A percentile compares a stretch with the other conserved stretches of the same genome.
Conservation (phyloP, 1,140 invertebrate species). For the Lanistes nyassanus region DNA sequence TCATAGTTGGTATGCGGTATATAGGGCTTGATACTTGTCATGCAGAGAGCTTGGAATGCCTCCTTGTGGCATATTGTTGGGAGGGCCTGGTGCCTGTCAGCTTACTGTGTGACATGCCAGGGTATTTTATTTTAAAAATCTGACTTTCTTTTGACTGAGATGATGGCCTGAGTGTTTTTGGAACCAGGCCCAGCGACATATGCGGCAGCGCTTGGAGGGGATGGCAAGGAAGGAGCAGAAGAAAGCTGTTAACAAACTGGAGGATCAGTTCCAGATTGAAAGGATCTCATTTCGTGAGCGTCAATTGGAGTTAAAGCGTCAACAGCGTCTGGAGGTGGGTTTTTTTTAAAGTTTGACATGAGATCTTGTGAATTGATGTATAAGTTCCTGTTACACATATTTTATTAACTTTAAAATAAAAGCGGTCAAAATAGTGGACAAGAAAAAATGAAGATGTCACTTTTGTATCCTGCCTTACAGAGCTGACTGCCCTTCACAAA, state of each 20-base stretch:
- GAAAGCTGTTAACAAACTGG: slow-evolving; percentile 40
- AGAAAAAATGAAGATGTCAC: not conserved
- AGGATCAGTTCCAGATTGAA: slow-evolving; percentile 45
- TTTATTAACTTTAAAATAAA: too few species aligned
- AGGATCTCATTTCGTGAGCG: slow-evolving; percentile 47
- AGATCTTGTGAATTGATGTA: not conserved
- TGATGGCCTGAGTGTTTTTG: too few species aligned
- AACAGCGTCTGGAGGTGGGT: slow-evolving; percentile 53
- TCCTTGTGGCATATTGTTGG: too few species aligned
- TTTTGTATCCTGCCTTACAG: not conserved
- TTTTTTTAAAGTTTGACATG: not conserved
- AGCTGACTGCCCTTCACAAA: not conserved
- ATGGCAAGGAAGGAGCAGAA: slow-evolving; percentile 50
- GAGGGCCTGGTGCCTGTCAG: too few species aligned
- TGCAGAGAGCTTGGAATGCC: too few species aligned
- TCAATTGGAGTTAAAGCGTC: slow-evolving; percentile 44
- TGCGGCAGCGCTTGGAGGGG: slow-evolving; percentile 46
- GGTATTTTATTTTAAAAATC: not conserved
- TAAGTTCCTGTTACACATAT: not conserved
- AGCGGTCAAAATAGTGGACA: not conserved
- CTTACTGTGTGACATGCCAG: too few species aligned
- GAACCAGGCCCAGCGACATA: slow-evolving; percentile 43
- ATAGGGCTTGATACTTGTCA: too few species aligned
- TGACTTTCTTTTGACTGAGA: not conserved
- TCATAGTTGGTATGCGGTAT: too few species aligned